A percentile compares a stretch with the other conserved stretches of the same genome.
Evolutionary conservation across 2,888 invertebrate species (phyloP).

Genomic region (Drosophila peninsularis): DNA sequence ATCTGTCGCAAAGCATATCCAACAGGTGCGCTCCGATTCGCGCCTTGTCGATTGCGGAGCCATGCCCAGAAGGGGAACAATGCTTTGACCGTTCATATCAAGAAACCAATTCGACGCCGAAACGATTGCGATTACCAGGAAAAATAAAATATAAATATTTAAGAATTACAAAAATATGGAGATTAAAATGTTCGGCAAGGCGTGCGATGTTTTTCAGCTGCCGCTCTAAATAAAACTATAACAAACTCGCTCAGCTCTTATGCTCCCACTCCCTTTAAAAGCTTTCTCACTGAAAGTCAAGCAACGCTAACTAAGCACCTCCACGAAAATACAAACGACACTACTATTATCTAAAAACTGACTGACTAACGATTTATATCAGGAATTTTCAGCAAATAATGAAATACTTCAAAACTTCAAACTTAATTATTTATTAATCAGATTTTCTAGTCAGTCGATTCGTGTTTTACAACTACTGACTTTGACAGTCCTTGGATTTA

Average conservation of each 20-base stretch:
- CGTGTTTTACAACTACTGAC: no score
- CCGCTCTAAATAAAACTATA: constrained; percentile 1
- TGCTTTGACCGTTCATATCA: constrained; percentile 20
- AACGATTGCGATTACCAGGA: constrained; percentile 11
- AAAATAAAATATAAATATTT: constrained; percentile 16
- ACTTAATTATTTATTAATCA: no score
- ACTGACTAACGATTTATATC: no score
- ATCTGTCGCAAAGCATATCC: constrained; percentile 98
- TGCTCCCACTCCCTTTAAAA: background rate
- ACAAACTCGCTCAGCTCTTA: background rate
- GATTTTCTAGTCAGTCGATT: no score
- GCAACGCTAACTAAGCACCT: background rate
- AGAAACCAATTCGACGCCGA: constrained; percentile 5
- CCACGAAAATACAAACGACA: no score
- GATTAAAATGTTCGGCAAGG: constrained; percentile 22
- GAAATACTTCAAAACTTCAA: no score
- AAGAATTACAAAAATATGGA: constrained; percentile 23
- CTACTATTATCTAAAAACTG: no score
- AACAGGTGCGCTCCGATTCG: constrained; percentile 88
- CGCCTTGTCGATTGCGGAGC: background rate
- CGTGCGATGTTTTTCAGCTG: constrained; percentile 18
- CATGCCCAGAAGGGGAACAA: background rate
- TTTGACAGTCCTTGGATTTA: no score
- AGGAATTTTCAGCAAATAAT: no score
- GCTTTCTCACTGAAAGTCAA: background rate